phyloP scores from a whole-genome alignment of 1,140 invertebrate species.

The Drosophila biarmipes region DNA sequence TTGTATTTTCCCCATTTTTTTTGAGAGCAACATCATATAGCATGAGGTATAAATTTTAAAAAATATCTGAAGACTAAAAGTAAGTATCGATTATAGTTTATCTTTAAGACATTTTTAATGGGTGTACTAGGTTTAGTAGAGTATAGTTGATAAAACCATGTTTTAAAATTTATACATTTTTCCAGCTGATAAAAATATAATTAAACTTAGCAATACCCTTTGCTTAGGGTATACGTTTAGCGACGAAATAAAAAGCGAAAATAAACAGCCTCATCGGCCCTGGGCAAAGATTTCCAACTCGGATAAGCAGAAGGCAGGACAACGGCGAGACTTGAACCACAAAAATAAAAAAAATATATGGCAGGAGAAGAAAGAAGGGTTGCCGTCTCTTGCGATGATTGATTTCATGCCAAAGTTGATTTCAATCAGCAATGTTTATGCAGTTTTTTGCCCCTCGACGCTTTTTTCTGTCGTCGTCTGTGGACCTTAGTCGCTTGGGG shows the following conservation, averaged over 20 bases:
- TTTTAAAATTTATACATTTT: too few species aligned
- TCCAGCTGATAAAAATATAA: too few species aligned
- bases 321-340: constrained; percentile 35
- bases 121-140: too few species aligned
- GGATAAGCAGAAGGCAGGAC: constrained; percentile 66
- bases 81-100: too few species aligned
- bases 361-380: constrained; percentile 34
- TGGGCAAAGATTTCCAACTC: constrained; percentile 70
- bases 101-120: too few species aligned
- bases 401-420: constrained; percentile 84
- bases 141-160: too few species aligned
- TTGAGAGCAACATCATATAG: too few species aligned
- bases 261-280: constrained; percentile 40
- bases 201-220: background rate
- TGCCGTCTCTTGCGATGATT: constrained; percentile 77
- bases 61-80: too few species aligned
- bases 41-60: too few species aligned
- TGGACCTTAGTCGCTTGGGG: constrained; percentile 68
- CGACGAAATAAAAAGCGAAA: constrained; percentile 4
- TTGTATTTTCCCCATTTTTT: too few species aligned
- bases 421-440: constrained; percentile 84
- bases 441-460: constrained; percentile 62
- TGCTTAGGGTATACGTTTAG: constrained; percentile 33
- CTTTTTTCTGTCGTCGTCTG: constrained; percentile 27
- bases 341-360: constrained; percentile 18